Evolutionary conservation across 2,113 vertebrate species (phyloP).

Genomic region (Chunga burmeisteri): DNA sequence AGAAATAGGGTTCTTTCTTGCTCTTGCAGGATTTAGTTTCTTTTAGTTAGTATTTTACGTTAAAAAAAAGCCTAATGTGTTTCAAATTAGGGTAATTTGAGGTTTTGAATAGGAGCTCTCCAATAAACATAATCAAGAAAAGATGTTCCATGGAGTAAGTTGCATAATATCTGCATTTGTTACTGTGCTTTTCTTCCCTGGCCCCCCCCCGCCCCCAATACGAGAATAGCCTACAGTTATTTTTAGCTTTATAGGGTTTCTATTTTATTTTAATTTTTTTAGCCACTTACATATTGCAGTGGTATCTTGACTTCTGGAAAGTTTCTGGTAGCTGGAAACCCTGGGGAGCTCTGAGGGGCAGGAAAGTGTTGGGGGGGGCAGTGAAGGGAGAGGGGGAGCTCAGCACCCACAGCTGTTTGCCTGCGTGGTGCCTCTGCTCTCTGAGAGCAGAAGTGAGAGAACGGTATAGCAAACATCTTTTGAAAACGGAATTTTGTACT

Average conservation of each 20-base stretch:
- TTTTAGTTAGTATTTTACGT: neutral
- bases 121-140: conserved; percentile 53
- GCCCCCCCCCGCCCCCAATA: neutral
- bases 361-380: neutral
- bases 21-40: conserved; percentile 20
- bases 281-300: neutral
- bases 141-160: conserved; percentile 1
- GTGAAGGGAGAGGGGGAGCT: neutral
- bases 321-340: neutral
- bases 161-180: neutral
- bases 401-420: neutral
- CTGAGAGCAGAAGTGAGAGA: neutral
- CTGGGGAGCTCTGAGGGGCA: neutral
- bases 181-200: neutral
- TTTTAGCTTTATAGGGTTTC: neutral
- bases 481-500: neutral
- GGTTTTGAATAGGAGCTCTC: conserved; percentile 17
- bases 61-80: conserved; percentile 12
- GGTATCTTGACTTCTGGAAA: neutral
- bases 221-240: neutral
- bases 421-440: neutral
- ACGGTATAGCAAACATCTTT: neutral
- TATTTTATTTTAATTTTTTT: neutral
- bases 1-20: neutral
- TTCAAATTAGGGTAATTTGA: conserved; percentile 49